Evolutionary conservation across 2,113 vertebrate species (phyloP), one percentile per base, ranked within the genome.

Genomic region (Gallinago jamesoni): DNA sequence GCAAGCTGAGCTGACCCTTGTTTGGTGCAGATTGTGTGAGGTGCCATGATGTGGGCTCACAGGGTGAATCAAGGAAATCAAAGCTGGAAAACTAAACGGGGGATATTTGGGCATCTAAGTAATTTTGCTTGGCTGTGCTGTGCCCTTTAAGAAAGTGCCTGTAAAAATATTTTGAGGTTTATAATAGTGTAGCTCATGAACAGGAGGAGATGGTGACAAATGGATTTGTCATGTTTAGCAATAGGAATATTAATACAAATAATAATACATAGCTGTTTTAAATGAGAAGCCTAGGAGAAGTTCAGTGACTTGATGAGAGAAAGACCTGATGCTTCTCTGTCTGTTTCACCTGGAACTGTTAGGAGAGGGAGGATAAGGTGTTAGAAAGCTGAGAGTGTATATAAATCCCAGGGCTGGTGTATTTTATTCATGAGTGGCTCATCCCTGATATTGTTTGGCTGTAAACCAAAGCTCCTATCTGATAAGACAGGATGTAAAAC

Each of bases 361-460:
- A 67, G 66, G 56, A 89, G n/a, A 91, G 37, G 41, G 74, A 85
- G 59, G 53, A 85, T 72, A 93, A 79, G 47, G 19, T 5, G 13
- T 72, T 70, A 64, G 53, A 91, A 90, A 91, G 35, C 48, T 90
- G 39, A 64, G 48, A 60, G 6, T 16, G 12, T 35, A n/a, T 68
- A 20, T 48, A 92, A 93, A 92, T 95, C 53, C 45, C 62, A 85
- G 59, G 66, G 35, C 62, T 81, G 41, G 28, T 94, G 31, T 78
- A 18, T 67, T 89, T 90, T 94, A 94, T 90, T 94, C 88, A 87
- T 39, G 22, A 53, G 87, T 89, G 92, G 90, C 80, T 93, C 86
- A 91, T 96, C 80, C 43, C 62, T 87, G 41, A 60, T 87, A 35
- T 57, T 52, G 18, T 73, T 89, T 96, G 92, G 88, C 96, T 62